A percentile compares a stretch with the other conserved stretches of the same genome.
These are phyloP conservation scores for Rhinogobio ventralis DNA, from an alignment of 2,797 vertebrate species.

Conservation along the genomic window DNA sequence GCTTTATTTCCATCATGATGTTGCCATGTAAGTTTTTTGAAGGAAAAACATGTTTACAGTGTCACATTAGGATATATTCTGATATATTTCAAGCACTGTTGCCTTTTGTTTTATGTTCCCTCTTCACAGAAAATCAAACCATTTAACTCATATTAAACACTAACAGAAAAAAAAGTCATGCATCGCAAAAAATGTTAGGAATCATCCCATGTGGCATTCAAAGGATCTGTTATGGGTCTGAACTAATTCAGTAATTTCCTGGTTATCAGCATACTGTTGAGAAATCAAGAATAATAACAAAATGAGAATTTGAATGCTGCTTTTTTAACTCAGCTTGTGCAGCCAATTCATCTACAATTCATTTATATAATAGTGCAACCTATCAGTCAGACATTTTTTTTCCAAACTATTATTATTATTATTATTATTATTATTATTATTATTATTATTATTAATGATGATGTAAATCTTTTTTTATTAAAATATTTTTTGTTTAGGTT, in stretches of 20 bases:
- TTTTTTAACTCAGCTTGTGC: slow-evolving; percentile 12
- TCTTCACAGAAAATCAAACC: neutral
- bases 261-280: slow-evolving; percentile 26
- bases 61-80: neutral
- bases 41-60: slow-evolving; percentile 6
- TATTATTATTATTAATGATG: neutral
- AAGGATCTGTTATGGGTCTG: neutral
- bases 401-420: neutral
- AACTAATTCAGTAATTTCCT: slow-evolving; percentile 13
- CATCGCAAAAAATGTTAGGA: neutral
- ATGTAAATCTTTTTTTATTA: neutral
- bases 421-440: neutral
- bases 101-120: neutral
- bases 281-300: slow-evolving; percentile 17
- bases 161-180: neutral
- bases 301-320: slow-evolving; percentile 5
- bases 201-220: neutral
- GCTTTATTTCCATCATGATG: slow-evolving; percentile 5
- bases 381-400: neutral
- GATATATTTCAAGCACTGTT: neutral
- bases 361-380: neutral
- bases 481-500: neutral
- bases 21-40: neutral
- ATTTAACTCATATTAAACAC: neutral
- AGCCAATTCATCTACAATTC: slow-evolving; percentile 4